Evolutionary conservation across 2,888 invertebrate species (phyloP), one percentile per base, ranked within the genome.

Genomic region (Argyra leucocephala): DNA sequence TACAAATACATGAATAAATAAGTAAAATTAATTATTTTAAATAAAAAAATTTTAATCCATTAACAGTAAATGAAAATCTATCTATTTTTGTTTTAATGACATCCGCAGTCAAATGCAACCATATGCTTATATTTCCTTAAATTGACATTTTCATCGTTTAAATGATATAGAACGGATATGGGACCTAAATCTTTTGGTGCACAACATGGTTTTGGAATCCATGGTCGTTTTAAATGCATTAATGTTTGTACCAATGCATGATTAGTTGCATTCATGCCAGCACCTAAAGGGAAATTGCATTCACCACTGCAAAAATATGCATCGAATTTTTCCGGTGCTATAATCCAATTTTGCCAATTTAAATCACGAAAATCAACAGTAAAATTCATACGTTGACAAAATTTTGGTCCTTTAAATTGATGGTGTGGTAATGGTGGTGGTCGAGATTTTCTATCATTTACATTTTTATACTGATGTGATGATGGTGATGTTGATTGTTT

Each of bases 61-160:
- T n/a, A n/a, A n/a, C n/a, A n/a, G n/a, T n/a, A n/a, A n/a, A n/a
- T n/a, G n/a, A n/a, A n/a, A n/a, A n/a, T n/a, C n/a, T 31, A 31
- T 31, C 7, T 31, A 2, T 26, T 26, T 26, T 26, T 26, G 7
- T 12, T 69, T 82, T 81, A 96, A 81, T 94, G 95, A 75, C 98
- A 98, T 2, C 97, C 97, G 78, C 98, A 98, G 71, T 93, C 91
- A 78, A 93, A 93, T 23, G 96, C 96, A 7, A 96, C 93, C 92
- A 97, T 96, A 76, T 95, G 93, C 74, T 91, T 90, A 79, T 94
- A 97, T 79, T 93, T 93, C 75, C 93, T 93, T 67, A 96, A 82
- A 70, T 95, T 92, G 63, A 94, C 92, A 78, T 92, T 93, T 62
- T 91, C 88, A 73, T 93, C 91, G 72, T 94, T 93, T 48, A 93